Percentiles rank a stretch among this genome's conserved stretches.
phyloP scores from a whole-genome alignment of 2,113 vertebrate genomes.

The Dolichallabes microphthalmus region DNA sequence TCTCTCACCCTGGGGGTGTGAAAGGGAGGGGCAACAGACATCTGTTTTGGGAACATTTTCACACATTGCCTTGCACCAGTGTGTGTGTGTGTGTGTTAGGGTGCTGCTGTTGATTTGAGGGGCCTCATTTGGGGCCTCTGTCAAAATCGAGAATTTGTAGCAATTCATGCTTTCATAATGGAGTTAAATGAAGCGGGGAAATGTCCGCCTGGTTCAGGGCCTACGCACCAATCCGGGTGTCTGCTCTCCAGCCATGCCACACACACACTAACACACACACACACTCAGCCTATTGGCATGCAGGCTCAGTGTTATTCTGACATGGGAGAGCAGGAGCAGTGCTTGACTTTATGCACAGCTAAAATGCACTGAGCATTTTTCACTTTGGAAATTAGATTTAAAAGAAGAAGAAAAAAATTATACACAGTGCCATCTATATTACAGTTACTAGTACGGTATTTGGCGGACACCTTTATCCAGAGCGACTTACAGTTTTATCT shows the following conservation, averaged over 20 bases:
- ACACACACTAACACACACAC: constrained; percentile 15
- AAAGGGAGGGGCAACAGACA: constrained; percentile 53
- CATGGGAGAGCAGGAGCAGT: not conserved
- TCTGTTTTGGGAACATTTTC: constrained; percentile 66
- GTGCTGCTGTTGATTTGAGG: constrained; percentile 54
- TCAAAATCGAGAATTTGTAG: constrained; percentile 79
- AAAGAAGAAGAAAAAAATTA: not conserved
- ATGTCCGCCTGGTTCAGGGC: constrained; percentile 62
- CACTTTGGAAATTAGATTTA: not conserved
- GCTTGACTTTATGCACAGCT: not conserved
- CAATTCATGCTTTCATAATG: constrained; percentile 78
- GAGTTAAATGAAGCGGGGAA: constrained; percentile 79
- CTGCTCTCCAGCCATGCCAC: constrained; percentile 51
- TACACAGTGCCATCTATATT: not conserved
- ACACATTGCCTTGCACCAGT: constrained; percentile 59
- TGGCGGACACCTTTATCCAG: too few relatives aligned
- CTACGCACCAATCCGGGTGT: constrained; percentile 63
- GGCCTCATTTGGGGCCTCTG: constrained; percentile 61
- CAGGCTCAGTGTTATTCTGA: not conserved
- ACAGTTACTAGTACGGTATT: too few relatives aligned
- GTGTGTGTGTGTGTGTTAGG: constrained; percentile 59
- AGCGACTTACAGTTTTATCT: too few relatives aligned
- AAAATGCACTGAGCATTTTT: not conserved
- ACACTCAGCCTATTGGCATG: not conserved
- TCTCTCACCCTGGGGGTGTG: constrained; percentile 45